phyloP scores from a whole-genome alignment of 2,113 vertebrate genomes.

The Poeciliopsis retropinna region DNA sequence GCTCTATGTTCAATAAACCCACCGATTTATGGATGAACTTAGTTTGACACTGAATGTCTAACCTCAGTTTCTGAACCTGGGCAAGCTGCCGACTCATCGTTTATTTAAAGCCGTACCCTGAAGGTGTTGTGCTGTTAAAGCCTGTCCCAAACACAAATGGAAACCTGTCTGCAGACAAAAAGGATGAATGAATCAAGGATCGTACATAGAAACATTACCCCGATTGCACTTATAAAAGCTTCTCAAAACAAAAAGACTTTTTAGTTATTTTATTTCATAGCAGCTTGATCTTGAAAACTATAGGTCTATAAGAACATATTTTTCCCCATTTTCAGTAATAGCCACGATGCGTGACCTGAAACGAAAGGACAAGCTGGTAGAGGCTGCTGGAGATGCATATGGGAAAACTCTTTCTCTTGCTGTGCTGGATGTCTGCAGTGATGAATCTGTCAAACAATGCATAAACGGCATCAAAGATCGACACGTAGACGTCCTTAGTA shows the following conservation, averaged over 20 bases:
- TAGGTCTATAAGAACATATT: background rate
- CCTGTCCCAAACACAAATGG: conserved; percentile 28
- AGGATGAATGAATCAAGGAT: background rate
- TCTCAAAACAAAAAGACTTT: background rate
- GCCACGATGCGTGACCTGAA: conserved; percentile 90
- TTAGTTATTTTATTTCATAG: background rate
- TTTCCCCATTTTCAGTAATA: conserved; percentile 78
- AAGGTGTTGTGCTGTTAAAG: conserved; percentile 23
- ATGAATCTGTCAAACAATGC: conserved; percentile 84
- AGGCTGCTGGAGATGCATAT: conserved; percentile 79
- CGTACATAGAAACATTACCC: background rate
- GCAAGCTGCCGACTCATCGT: conserved; percentile 37
- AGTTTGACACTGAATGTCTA: conserved; percentile 14
- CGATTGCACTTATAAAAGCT: background rate
- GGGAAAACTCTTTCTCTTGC: conserved; percentile 83
- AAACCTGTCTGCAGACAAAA: conserved; percentile 5
- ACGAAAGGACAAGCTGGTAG: conserved; percentile 83
- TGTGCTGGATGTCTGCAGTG: conserved; percentile 86
- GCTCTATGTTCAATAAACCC: too few relatives aligned
- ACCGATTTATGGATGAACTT: conserved; percentile 18
- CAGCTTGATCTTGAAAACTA: background rate
- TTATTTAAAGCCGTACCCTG: conserved; percentile 30
- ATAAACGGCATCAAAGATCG: conserved; percentile 78
- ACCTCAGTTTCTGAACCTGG: conserved; percentile 8
- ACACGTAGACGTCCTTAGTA: conserved; percentile 86